Evolutionary conservation across 2,113 vertebrate species (phyloP), one percentile per base, ranked within the genome.

Genomic region (Ciconia maguari): DNA sequence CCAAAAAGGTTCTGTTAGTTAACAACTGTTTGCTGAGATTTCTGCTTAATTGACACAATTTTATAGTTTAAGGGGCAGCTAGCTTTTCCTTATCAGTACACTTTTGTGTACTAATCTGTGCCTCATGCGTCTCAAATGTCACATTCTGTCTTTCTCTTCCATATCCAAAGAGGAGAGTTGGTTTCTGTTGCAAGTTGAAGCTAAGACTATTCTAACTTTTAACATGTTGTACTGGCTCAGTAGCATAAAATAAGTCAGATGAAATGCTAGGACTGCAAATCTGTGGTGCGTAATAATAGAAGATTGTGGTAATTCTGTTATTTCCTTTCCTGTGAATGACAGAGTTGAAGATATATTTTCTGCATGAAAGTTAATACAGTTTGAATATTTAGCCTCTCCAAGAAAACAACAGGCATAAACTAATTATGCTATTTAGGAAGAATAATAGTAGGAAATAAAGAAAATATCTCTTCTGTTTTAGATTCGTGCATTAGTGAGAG

Each of bases 401-500:
- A 41, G 38, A 80, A 58, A 80, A 36, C 13, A 32, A 55, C 22
- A 29, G 18, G 18, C 20, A 49, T 57, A 18, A 74, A 14, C 10
- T 65, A 38, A 26, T 29, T 6, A 41, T 48, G 21, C 16, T 60
- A 44, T 10, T 77, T 51, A 55, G 60, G 36, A 78, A 36, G 13
- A 48, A 16, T 25, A 17, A 46, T 14, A 11, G 4, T 29, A 58
- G 24, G 11, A 70, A 86, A 71, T 70, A 60, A 72, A 66, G 24
- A 42, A 65, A 74, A 83, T 36, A 11, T 2, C 7, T 85, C 14
- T 90, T 81, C 64, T 65, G 10, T 48, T 96, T 36, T 87, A 99
- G 99, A 99, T 99, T 62, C 98, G 99, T 34, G 97, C 96, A 11
- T 97, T 99, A 81, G 94, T 99, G 76, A 99, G 98, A 94, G 98